These are phyloP conservation scores for Chamaedrilus cognettii DNA, from an alignment of 2,888 invertebrate genomes.

Conservation along the genomic window DNA sequence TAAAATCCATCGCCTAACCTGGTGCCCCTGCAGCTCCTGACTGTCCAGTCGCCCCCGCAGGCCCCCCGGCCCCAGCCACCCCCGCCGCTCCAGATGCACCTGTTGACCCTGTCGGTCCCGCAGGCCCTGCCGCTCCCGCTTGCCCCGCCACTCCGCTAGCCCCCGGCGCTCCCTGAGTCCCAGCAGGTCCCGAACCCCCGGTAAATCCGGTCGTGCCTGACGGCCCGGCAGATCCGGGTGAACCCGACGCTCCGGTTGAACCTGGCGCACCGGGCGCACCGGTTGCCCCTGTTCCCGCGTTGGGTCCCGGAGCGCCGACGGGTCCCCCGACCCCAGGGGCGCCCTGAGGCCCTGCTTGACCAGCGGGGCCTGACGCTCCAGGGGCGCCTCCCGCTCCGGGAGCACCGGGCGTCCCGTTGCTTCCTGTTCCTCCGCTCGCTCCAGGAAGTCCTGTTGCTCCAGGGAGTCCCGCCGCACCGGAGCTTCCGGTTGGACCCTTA, in stretches of 20 bases:
- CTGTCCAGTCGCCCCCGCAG: conserved; percentile 26
- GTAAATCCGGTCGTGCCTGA: too few relatives aligned
- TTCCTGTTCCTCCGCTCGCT: conserved; percentile 11
- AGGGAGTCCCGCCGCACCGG: conserved; percentile 14
- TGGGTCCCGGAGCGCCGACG: not conserved
- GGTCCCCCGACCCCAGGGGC: not conserved
- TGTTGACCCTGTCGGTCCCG: conserved; percentile 12
- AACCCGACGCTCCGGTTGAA: conserved; percentile 26
- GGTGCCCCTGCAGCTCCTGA: conserved; percentile 15
- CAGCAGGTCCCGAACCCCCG: too few relatives aligned
- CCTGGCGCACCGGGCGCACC: conserved; percentile 21
- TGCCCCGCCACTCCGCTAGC: conserved; percentile 28
- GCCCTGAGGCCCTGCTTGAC: not conserved
- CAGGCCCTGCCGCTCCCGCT: conserved; percentile 25
- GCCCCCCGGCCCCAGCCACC: conserved; percentile 24
- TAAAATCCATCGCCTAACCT: too few relatives aligned
- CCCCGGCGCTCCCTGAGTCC: conserved; percentile 28
- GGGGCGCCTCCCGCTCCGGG: conserved; percentile 13
- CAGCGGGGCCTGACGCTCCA: conserved; percentile 19
- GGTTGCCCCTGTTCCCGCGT: conserved; percentile 6
- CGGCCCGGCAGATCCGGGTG: conserved; percentile 16
- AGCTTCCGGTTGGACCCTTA: conserved; percentile 11
- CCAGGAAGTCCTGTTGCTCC: conserved; percentile 16
- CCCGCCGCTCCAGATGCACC: conserved; percentile 27
- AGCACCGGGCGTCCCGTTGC: not conserved